phyloP scores from a whole-genome alignment of 2,113 vertebrate genomes.

The Romanogobio albipinnatus region DNA sequence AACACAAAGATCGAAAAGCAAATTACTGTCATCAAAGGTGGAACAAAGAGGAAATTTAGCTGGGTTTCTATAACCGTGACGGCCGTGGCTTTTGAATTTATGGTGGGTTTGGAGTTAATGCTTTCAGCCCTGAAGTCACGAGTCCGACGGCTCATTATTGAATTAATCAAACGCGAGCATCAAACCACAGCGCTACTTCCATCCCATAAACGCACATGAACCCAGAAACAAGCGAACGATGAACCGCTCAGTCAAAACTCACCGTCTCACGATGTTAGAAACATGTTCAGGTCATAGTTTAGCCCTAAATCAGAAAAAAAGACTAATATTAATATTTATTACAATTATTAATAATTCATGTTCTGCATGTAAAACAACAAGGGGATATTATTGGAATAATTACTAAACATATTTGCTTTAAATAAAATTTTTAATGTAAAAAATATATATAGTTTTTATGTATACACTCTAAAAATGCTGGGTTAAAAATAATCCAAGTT shows the following conservation, averaged over 20 bases:
- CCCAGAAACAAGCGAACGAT: too few relatives aligned
- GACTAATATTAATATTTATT: too few relatives aligned
- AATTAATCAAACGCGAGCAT: constrained; percentile 2
- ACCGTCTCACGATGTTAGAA: neutral
- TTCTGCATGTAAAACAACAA: neutral
- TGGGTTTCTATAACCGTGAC: constrained; percentile 60
- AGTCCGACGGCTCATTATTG: neutral
- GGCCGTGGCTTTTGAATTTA: constrained; percentile 65
- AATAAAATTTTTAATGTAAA: too few relatives aligned
- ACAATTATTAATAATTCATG: too few relatives aligned
- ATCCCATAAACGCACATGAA: neutral
- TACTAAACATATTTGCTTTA: neutral
- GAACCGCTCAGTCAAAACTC: neutral
- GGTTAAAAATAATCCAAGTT: too few relatives aligned
- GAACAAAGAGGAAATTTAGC: constrained; percentile 70
- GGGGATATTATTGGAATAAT: neutral
- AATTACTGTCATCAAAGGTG: constrained; percentile 73
- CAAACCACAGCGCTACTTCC: neutral
- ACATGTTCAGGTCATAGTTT: neutral
- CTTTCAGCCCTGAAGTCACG: constrained; percentile 45
- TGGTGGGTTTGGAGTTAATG: constrained; percentile 43
- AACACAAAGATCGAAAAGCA: constrained; percentile 64
- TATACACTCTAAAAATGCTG: too few relatives aligned
- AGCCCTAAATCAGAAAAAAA: neutral
- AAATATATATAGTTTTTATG: too few relatives aligned